Evolutionary conservation across 2,888 invertebrate species (phyloP).

Genomic region (Megalurothrips usitatus): DNA sequence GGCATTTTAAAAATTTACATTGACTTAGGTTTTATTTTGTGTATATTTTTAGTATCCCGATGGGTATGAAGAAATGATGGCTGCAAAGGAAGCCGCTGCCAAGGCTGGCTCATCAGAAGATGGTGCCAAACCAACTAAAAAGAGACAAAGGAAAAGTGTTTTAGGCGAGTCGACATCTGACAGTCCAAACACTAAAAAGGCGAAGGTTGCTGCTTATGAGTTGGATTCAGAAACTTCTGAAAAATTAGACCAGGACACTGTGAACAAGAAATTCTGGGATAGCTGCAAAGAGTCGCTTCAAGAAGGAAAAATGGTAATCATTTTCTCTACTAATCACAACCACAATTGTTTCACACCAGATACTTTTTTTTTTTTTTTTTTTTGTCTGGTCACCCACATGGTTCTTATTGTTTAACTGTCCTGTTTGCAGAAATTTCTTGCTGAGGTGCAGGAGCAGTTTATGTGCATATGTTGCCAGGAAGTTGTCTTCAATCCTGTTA

Average conservation of each 20-base stretch:
- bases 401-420: not conserved
- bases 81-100: slow-evolving; percentile 45
- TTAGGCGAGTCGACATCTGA: slow-evolving; percentile 37
- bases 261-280: slow-evolving; percentile 64
- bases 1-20: slow-evolving; percentile 37
- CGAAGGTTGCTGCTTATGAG: slow-evolving; percentile 45
- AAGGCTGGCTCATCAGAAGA: slow-evolving; percentile 30
- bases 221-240: slow-evolving; percentile 46
- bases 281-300: slow-evolving; percentile 53
- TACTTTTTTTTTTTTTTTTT: not conserved
- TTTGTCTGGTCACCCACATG: not conserved
- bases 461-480: slow-evolving; percentile 78
- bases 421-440: slow-evolving; percentile 53
- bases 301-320: slow-evolving; percentile 50
- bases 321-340: not conserved
- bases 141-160: slow-evolving; percentile 43
- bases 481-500: slow-evolving; percentile 63
- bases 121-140: slow-evolving; percentile 41
- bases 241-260: slow-evolving; percentile 54
- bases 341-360: no score
- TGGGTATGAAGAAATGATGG: slow-evolving; percentile 63
- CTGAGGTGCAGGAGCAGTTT: slow-evolving; percentile 61
- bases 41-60: slow-evolving; percentile 59
- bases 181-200: slow-evolving; percentile 45
- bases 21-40: slow-evolving; percentile 32